Evolutionary conservation across 1,140 invertebrate genomes (phyloP).

Genomic region (Drosophila seguyi): DNA sequence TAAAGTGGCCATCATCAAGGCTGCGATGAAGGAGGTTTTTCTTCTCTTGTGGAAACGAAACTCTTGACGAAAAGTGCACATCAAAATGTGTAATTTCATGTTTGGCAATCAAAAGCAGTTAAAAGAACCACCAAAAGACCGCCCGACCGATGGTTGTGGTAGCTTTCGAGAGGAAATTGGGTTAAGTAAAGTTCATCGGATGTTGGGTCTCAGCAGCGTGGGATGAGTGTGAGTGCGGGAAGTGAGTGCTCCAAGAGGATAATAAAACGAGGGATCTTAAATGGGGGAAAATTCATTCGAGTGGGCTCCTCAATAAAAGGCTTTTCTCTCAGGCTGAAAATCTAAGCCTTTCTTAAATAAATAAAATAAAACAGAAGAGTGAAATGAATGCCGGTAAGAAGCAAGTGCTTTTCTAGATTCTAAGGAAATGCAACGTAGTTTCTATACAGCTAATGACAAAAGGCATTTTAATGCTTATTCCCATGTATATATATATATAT

Average conservation of each 20-base stretch:
- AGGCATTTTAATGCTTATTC: background rate
- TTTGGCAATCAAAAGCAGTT: conserved; percentile 43
- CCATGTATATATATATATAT: background rate
- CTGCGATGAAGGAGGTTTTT: conserved; percentile 21
- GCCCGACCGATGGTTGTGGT: conserved; percentile 10
- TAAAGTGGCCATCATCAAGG: conserved; percentile 23
- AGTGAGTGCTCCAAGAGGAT: conserved; percentile 12
- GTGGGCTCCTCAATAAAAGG: conserved; percentile 6
- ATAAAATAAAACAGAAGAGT: background rate
- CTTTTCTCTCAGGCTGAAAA: conserved; percentile 7
- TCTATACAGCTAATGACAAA: background rate
- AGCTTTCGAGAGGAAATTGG: conserved; percentile 35
- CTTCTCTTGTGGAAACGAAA: conserved; percentile 19
- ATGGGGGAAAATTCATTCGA: conserved; percentile 6
- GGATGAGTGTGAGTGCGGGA: conserved; percentile 9
- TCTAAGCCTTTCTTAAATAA: conserved; percentile 10
- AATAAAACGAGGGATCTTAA: conserved; percentile 21
- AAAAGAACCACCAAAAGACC: conserved; percentile 17
- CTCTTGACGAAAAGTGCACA: conserved; percentile 24
- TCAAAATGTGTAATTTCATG: conserved; percentile 43
- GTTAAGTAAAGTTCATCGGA: conserved; percentile 47
- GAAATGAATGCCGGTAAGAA: background rate
- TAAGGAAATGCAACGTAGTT: background rate
- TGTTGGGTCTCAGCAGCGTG: conserved; percentile 22
- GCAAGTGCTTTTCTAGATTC: too few relatives aligned